phyloP scores from a whole-genome alignment of 1,140 invertebrate species.

The Lithobius niger region DNA sequence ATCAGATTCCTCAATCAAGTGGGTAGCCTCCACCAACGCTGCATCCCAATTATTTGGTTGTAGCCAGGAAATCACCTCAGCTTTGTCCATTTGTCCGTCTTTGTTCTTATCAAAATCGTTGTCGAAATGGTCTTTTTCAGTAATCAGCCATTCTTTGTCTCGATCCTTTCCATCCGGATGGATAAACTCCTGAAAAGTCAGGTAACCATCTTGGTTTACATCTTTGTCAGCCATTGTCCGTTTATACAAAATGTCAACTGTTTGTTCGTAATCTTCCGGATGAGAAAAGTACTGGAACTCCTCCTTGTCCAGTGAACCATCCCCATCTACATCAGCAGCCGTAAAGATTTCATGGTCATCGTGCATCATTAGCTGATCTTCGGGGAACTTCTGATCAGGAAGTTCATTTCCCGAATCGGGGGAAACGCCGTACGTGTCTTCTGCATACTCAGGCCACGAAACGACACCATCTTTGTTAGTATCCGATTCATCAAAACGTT shows the following conservation, averaged over 20 bases:
- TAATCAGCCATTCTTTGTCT: slow-evolving; percentile 63
- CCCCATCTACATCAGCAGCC: slow-evolving; percentile 70
- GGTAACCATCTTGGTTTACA: slow-evolving; percentile 59
- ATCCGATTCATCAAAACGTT: slow-evolving; percentile 74
- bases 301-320: slow-evolving; percentile 55
- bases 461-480: slow-evolving; percentile 63
- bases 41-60: slow-evolving; percentile 81
- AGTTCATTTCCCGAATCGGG: slow-evolving; percentile 32
- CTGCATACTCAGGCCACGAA: slow-evolving; percentile 76
- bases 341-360: slow-evolving; percentile 78
- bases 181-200: slow-evolving; percentile 70
- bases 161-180: slow-evolving; percentile 49
- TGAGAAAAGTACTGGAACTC: slow-evolving; percentile 85
- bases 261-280: slow-evolving; percentile 82
- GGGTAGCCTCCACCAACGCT: slow-evolving; percentile 77
- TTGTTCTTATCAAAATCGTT: slow-evolving; percentile 70
- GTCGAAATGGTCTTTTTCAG: slow-evolving; percentile 83
- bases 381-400: slow-evolving; percentile 18
- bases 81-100: slow-evolving; percentile 61
- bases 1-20: slow-evolving; percentile 80
- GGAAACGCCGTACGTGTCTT: slow-evolving; percentile 62
- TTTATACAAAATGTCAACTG: slow-evolving; percentile 68
- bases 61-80: slow-evolving; percentile 78
- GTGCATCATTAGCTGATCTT: slow-evolving; percentile 31
- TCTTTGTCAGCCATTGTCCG: slow-evolving; percentile 79